phyloP scores from a whole-genome alignment of 2,113 vertebrate genomes.

The Hydropotes inermis region DNA sequence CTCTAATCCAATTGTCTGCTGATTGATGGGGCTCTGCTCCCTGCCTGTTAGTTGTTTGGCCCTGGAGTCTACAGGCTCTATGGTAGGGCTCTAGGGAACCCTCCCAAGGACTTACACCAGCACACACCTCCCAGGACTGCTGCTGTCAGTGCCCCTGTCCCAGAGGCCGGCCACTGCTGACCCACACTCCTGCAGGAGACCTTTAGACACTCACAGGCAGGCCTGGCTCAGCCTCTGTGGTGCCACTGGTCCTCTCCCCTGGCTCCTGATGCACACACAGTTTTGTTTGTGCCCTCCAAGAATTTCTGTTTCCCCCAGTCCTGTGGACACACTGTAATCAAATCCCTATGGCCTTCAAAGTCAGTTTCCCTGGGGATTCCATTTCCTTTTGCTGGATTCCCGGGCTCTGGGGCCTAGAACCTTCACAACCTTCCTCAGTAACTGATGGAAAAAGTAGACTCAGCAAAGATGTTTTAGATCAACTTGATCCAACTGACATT shows the following conservation, averaged over 20 bases:
- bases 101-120: background rate
- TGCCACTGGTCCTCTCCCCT: fast-evolving
- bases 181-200: background rate
- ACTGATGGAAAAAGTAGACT: background rate
- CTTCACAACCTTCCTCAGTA: background rate
- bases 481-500: background rate
- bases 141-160: background rate
- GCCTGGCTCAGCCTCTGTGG: background rate
- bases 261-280: background rate
- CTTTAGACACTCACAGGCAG: background rate
- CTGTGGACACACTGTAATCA: background rate
- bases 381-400: background rate
- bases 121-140: background rate
- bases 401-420: background rate
- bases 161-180: background rate
- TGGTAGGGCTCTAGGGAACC: background rate
- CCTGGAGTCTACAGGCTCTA: background rate
- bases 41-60: background rate
- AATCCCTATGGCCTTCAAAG: background rate
- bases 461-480: background rate
- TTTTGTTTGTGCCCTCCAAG: background rate
- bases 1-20: background rate
- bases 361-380: background rate
- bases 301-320: background rate
- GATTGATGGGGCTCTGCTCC: background rate